Percentiles rank a stretch among this genome's conserved stretches.
Evolutionary conservation across 2,797 vertebrate genomes (phyloP).

Genomic region (Lerista edwardsae): DNA sequence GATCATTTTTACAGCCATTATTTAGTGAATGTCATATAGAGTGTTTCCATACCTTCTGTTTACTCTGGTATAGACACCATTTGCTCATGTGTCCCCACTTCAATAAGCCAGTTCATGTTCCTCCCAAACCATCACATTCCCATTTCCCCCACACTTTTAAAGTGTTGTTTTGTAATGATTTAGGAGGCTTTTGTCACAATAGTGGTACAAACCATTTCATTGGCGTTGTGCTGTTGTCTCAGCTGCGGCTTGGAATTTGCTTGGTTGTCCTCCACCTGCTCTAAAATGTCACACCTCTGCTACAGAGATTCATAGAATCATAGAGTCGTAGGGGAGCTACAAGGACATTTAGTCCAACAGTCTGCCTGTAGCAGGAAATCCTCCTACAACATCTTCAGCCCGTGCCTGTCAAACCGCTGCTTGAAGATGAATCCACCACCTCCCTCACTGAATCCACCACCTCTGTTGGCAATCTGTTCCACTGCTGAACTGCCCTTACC

Average conservation of each 20-base stretch:
- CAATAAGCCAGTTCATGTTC: not conserved
- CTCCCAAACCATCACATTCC: not conserved
- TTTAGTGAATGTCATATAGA: not conserved
- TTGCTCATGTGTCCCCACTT: not conserved
- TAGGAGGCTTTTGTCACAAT: not conserved
- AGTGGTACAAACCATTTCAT: not conserved
- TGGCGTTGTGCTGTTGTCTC: not conserved
- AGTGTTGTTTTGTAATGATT: not conserved
- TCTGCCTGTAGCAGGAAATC: too few species aligned
- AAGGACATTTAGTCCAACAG: too few species aligned
- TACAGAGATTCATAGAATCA: too few species aligned
- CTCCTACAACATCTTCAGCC: too few species aligned
- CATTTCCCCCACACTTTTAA: not conserved
- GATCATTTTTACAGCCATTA: slow-evolving; percentile 35
- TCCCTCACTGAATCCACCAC: too few species aligned
- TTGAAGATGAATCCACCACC: too few species aligned
- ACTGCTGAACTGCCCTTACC: too few species aligned
- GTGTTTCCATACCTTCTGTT: not conserved
- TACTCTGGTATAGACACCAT: not conserved
- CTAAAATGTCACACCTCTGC: not conserved
- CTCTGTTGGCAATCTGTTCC: too few species aligned
- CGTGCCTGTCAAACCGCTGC: too few species aligned
- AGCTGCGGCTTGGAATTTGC: not conserved
- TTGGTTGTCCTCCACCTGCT: not conserved
- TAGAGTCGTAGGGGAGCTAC: too few species aligned